Base-by-base conservation (phyloP, 1,140 invertebrate genomes). In the Dinoponera quadriceps region DNA sequence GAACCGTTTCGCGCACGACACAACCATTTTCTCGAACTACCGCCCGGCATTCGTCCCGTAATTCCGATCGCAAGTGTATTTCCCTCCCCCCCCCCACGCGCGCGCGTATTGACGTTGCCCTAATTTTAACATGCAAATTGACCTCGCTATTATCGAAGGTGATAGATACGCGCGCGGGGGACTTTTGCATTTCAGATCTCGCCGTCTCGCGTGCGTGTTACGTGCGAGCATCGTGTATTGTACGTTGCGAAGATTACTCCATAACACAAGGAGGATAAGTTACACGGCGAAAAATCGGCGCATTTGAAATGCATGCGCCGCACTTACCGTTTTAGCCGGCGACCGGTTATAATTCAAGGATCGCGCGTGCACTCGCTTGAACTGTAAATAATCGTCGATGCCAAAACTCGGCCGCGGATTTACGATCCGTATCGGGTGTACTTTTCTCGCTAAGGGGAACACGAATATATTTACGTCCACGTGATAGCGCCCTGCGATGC, bases 1-100 rank as follows among this genome's bases (percentile, higher is more conserved):
- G 68, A 74, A 71, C 54, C 68, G 60, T 87, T 87, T 68, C 49
- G 55, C 77, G 54, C 59, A 74, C 51, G 13, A 69, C 60, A 78
- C 73, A 87, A 87, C 81, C 74, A 55, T 80, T 87, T 74, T 84
- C 81, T 69, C 81, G 80, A 87, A 87, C 57, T 85, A 29, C 60
- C 66, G 60, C 27, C 18, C 59, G 66, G 20, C 66, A 49, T 83
- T 68, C 49, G 33, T 59, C 0, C n/a, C 60, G 20, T 57, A 87
- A 80, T 86, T 80, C 68, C 38, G 49, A 72, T 66, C 51, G 54
- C 60, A 75, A 22, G 54, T 51, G 48, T 72, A 73, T 57, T 48
- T 44, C 27, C n/a, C n/a, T n/a, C n/a, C n/a, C n/a, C n/a, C n/a
- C n/a, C n/a, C 20, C 29, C 25, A 54, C n/a, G 33, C 4, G 16